Conservation (phyloP, 2,797 vertebrate species). For the Pseudochromis fuscus region DNA sequence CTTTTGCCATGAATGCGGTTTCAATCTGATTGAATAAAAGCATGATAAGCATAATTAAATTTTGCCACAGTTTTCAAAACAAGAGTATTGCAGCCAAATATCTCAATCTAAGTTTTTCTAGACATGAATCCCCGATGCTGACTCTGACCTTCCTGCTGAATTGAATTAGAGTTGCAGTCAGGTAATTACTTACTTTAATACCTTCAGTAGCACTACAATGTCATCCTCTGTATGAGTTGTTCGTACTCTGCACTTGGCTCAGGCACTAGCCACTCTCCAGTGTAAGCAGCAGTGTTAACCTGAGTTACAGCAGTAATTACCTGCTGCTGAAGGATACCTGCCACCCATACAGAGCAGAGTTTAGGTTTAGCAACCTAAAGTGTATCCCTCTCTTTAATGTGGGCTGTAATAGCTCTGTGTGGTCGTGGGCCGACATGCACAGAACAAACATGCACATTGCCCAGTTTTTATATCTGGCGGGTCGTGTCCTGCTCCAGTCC, state of each 20-base stretch:
- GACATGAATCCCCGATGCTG: constrained; percentile 26
- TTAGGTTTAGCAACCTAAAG: constrained; percentile 53
- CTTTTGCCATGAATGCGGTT: constrained; percentile 59
- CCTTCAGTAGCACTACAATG: constrained; percentile 35
- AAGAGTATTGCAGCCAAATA: constrained; percentile 40
- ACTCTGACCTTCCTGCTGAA: constrained; percentile 16
- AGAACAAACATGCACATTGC: constrained; percentile 42
- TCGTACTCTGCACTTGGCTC: constrained; percentile 50
- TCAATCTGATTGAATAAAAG: constrained; percentile 48
- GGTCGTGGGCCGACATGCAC: constrained; percentile 23
- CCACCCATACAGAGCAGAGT: constrained; percentile 60
- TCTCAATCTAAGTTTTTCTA: constrained; percentile 25
- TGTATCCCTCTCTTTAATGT: constrained; percentile 44
- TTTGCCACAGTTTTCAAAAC: constrained; percentile 44
- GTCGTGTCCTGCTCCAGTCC: constrained; percentile 1
- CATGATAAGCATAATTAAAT: constrained; percentile 44
- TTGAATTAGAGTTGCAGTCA: constrained; percentile 32
- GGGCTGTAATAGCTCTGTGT: constrained; percentile 52
- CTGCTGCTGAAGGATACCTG: constrained; percentile 72
- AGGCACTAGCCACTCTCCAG: constrained; percentile 46
- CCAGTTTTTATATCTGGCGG: constrained; percentile 24
- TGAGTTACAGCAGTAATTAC: constrained; percentile 67
- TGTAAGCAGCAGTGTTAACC: constrained; percentile 60
- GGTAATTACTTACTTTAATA: constrained; percentile 31
- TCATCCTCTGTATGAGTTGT: constrained; percentile 50